Base-by-base conservation (phyloP, 2,888 invertebrate species). In the Chaitophorus viminalis region DNA sequence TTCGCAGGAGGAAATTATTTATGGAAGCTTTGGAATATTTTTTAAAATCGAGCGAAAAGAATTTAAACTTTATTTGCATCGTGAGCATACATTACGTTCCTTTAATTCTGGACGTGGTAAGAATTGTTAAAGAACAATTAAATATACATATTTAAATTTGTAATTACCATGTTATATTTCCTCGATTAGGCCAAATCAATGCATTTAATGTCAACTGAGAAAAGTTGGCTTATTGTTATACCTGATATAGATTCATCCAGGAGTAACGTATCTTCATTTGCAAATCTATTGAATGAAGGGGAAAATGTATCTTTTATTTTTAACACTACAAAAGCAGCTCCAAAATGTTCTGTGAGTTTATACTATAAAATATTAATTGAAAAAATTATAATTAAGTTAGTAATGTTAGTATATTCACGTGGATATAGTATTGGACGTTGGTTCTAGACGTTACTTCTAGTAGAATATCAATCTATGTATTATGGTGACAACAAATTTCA, bases 151-250 rank as follows among this genome's bases (percentile, higher is more conserved):
- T 54, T 31, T 8, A 3, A 36, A 31, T 46, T 65, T 31, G 18
- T 54, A 68, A n/a, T n/a, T n/a, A n/a, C n/a, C n/a, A n/a, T 5
- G n/a, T 31, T 72, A 1, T 17, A 72, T 31, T 75, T 33, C 3
- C 29, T 29, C 65, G 68, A 87, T 52, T 89, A 92, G 93, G 95
- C 95, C 0, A 94, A 95, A 76, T 92, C 93, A 0, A 91, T 95
- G 82, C 92, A 92, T 68, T 93, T 97, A 93, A 94, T 95, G 0
- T 93, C 94, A 90, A 94, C 95, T 0, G 93, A 92, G 90, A 95
- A 94, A 89, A 96, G 96, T 91, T 97, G 97, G 96, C 91, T 97
- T n/a, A 96, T 95, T 91, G 92, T 96, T 68, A 92, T 96, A 82
- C 93, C 95, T 0, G 94, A 95, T 88, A 94, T 93, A 0, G 91